A percentile compares a stretch with the other conserved stretches of the same genome.
phyloP scores from a whole-genome alignment of 2,113 vertebrate genomes.

The Lepus timidus region DNA sequence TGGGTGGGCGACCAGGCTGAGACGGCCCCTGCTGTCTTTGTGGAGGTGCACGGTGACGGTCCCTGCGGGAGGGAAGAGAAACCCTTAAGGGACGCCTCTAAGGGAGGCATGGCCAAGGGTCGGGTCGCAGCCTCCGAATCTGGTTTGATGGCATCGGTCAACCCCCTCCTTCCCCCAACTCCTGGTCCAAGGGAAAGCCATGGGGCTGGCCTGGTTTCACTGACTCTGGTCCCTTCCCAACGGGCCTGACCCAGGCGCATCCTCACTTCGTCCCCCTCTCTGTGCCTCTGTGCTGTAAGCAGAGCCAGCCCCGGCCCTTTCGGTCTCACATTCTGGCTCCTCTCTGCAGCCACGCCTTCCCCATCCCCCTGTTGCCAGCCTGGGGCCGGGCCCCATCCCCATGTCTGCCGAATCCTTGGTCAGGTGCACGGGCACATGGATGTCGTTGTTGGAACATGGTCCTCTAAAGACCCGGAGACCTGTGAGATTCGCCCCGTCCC shows the following conservation, averaged over 20 bases:
- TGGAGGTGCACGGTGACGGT: constrained; percentile 84
- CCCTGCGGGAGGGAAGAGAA: constrained; percentile 67
- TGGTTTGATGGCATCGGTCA: neutral
- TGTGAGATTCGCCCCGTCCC: neutral
- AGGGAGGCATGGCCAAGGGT: rapidly evolving
- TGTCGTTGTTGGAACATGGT: rapidly evolving
- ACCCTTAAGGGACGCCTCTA: neutral
- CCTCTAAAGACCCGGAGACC: neutral
- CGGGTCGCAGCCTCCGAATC: neutral
- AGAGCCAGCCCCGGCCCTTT: neutral
- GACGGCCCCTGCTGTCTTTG: constrained; percentile 87
- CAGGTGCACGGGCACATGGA: rapidly evolving
- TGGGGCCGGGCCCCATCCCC: rapidly evolving
- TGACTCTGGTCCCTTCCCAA: neutral
- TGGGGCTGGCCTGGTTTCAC: neutral
- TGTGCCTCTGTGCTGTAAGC: neutral
- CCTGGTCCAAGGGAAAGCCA: neutral
- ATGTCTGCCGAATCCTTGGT: neutral
- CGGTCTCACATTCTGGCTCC: neutral
- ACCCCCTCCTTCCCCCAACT: neutral
- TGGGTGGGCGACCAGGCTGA: constrained; percentile 85
- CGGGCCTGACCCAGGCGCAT: neutral
- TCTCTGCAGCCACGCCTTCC: neutral
- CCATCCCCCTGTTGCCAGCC: rapidly evolving
- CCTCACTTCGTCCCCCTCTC: neutral